These are phyloP conservation scores for Choloepus didactylus DNA, from an alignment of 2,797 vertebrate genomes.

Conservation along the genomic window DNA sequence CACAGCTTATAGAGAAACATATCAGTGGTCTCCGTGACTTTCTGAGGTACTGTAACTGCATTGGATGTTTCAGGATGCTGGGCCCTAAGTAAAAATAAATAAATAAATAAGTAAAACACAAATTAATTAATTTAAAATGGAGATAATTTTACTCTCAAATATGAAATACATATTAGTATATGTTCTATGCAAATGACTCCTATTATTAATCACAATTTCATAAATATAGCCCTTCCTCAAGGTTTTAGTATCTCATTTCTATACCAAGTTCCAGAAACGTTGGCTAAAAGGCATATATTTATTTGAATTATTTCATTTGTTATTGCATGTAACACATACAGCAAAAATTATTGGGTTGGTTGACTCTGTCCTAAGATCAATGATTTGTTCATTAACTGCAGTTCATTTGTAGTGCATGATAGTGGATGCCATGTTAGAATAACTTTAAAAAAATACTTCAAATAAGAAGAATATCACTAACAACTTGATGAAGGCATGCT, in stretches of 20 bases:
- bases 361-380: background rate
- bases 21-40: background rate
- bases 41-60: background rate
- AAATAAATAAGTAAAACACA: background rate
- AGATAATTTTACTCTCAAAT: background rate
- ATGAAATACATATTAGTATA: background rate
- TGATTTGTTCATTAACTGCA: background rate
- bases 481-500: background rate
- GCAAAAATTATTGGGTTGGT: background rate
- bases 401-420: background rate
- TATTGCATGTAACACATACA: background rate
- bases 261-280: background rate
- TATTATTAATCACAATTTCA: conserved; percentile 1
- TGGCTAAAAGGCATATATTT: background rate
- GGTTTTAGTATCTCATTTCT: background rate
- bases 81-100: background rate
- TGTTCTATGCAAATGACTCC: background rate
- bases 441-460: background rate
- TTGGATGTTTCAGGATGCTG: background rate
- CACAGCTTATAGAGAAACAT: background rate
- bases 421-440: background rate
- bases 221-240: background rate
- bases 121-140: background rate
- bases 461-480: background rate
- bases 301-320: background rate